Evolutionary conservation across 2,797 vertebrate species (phyloP), one percentile per base, ranked within the genome.

Genomic region (Otolemur crassicaudatus): DNA sequence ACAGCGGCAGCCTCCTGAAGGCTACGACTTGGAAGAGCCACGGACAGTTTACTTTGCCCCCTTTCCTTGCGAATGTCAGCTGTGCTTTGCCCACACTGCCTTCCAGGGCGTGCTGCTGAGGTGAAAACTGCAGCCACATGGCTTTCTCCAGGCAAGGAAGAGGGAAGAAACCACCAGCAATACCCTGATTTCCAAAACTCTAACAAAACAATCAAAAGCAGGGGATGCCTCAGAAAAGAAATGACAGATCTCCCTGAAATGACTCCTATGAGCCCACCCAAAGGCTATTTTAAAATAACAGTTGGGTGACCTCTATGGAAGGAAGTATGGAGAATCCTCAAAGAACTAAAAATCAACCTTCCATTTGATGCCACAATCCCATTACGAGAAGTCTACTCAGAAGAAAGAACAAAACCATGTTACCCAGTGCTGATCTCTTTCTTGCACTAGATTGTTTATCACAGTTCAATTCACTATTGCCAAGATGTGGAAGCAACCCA

Each of bases 101-200:
- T 58, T 65, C 83, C 19, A 0, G 8, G 63, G 85, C 61, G 40
- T 43, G n/a, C 22, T 23, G 20, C 56, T 67, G 49, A 53, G 49
- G 69, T 86, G 86, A 90, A 96, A 90, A 94, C n/a, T 76, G 69
- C 61, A 46, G 22, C 29, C 69, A n/a, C 85, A 49, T 87, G 70
- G 69, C 75, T 93, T 91, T 87, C 92, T 79, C 67, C 1, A 27
- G 25, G 90, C 56, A 96, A 95, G 75, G 81, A 87, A 95, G 84
- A 95, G 90, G 63, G 86, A 94, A 95, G 58, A 93, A 90, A 82
- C 49, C 81, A 90, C 58, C 63, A 43, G 72, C 81, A 95, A 65
- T 10, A 69, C 4, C 7, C 93, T 22, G 4, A 22, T 89, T 65
- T 16, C 60, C 86, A 91, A 96, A 93, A 46, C 88, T 69, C 40